A percentile compares a stretch with the other conserved stretches of the same genome.
phyloP scores from a whole-genome alignment of 92 coral and sea anemone species.

The Phymanthus crucifer region DNA sequence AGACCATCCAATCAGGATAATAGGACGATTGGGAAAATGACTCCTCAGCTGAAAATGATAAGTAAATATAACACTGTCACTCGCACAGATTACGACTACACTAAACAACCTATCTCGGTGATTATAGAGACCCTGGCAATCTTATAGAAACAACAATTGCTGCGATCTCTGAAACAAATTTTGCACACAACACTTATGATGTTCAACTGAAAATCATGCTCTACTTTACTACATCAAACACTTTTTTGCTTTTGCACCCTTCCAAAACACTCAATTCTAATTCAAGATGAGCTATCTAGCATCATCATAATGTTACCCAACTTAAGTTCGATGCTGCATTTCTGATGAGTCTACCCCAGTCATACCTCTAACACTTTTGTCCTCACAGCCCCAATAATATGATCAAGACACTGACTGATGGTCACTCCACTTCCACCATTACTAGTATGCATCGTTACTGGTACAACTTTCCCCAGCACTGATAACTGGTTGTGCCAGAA shows the following conservation, averaged over 20 bases:
- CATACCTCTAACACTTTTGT: slow-evolving; percentile 94
- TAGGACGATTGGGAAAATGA: slow-evolving; percentile 98
- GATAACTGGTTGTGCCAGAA: slow-evolving; percentile 99
- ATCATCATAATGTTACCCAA: too few species aligned
- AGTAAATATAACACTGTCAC: not conserved
- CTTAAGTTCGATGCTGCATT: too few species aligned
- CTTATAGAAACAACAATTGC: too few species aligned
- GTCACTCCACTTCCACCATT: slow-evolving; percentile 98
- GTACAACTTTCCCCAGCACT: slow-evolving; percentile 95
- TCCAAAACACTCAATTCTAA: too few species aligned
- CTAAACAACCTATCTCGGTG: too few species aligned
- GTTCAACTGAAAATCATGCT: too few species aligned
- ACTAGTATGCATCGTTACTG: slow-evolving; percentile 99
- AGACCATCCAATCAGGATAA: slow-evolving; percentile 97
- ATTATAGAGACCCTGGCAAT: too few species aligned
- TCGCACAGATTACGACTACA: not conserved
- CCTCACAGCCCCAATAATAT: slow-evolving; percentile 97
- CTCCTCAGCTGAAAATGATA: slow-evolving; percentile 68
- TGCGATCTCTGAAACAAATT: too few species aligned
- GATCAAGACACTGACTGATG: slow-evolving; percentile 95
- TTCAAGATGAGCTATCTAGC: too few species aligned
- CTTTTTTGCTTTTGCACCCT: too few species aligned
- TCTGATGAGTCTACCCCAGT: not conserved
- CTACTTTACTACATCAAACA: too few species aligned
- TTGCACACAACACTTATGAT: too few species aligned